Evolutionary conservation across 30 jellyfish, hydroid and myxozoan genomes (phyloP).

Genomic region (Cassiopea xamachana): DNA sequence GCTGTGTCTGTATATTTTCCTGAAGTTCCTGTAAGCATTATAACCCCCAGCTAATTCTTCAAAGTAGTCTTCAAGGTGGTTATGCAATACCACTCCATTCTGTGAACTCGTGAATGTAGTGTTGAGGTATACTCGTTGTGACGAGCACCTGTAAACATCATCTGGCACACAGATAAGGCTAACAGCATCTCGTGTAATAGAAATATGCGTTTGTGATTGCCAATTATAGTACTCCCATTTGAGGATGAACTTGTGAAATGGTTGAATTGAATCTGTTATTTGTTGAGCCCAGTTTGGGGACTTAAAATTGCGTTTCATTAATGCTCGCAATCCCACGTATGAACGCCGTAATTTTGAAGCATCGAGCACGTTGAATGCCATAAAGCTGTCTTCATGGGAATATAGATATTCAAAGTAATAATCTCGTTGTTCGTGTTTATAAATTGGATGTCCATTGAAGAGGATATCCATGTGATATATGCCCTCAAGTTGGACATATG

Average conservation of each 20-base stretch:
- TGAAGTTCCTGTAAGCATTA: constrained; percentile 15
- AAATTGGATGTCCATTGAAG: constrained; percentile 11
- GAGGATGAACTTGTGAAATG: constrained; percentile 24
- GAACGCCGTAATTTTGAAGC: background rate
- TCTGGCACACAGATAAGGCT: constrained; percentile 20
- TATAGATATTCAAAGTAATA: constrained; percentile 11
- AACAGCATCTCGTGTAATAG: background rate
- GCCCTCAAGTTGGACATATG: constrained; percentile 26
- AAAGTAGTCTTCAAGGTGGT: constrained; percentile 41
- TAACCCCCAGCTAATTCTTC: constrained; percentile 22
- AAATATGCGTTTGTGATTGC: constrained; percentile 15
- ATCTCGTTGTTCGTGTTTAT: constrained; percentile 47
- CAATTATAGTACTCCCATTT: constrained; percentile 51
- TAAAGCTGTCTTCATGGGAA: background rate
- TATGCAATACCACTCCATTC: constrained; percentile 19
- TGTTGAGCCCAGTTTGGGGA: constrained; percentile 14
- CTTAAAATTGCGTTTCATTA: constrained; percentile 5
- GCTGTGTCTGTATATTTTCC: constrained; percentile 67
- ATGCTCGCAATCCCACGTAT: constrained; percentile 25
- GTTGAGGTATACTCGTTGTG: constrained; percentile 32
- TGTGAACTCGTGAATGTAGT: constrained; percentile 22
- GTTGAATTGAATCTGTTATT: constrained; percentile 25
- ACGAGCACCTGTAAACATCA: constrained; percentile 49
- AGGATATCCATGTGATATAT: background rate
- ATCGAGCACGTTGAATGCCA: background rate